phyloP scores from a whole-genome alignment of 2,113 vertebrate species.

The Pseudonaja textilis region DNA sequence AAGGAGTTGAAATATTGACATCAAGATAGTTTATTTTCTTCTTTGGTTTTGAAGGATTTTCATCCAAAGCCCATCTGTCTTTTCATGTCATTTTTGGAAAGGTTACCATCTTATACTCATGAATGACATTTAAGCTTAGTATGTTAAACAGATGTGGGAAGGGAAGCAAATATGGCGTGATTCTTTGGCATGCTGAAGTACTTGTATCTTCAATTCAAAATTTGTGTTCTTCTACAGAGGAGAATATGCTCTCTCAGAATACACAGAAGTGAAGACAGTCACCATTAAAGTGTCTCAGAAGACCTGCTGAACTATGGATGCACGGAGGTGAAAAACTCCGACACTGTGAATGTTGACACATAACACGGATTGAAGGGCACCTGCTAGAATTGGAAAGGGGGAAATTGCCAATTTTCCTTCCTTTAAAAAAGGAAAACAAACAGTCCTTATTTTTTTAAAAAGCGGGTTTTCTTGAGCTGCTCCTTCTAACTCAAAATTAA shows the following conservation, averaged over 20 bases:
- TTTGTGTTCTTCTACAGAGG: conserved; percentile 74
- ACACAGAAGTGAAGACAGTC: conserved; percentile 91
- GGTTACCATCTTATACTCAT: neutral
- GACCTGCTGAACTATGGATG: conserved; percentile 66
- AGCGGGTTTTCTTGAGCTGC: conserved; percentile 36
- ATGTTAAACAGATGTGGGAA: neutral
- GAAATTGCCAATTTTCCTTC: neutral
- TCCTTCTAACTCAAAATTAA: neutral
- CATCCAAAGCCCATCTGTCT: neutral
- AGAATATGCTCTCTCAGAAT: conserved; percentile 89
- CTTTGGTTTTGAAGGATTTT: neutral
- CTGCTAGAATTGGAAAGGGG: conserved; percentile 26
- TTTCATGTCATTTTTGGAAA: neutral
- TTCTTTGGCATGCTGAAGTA: neutral
- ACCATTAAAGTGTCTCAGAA: conserved; percentile 89
- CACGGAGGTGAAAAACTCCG: conserved; percentile 48
- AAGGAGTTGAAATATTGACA: neutral
- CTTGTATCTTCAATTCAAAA: neutral
- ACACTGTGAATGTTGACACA: conserved; percentile 63
- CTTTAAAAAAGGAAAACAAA: neutral
- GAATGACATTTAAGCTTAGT: neutral
- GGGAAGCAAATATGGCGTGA: neutral
- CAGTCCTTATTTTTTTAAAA: conserved; percentile 37
- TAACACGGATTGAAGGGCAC: fast-evolving
- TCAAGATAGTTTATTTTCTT: neutral